Conservation (phyloP, 2,888 invertebrate genomes). For the Hypomecis atomaria region DNA sequence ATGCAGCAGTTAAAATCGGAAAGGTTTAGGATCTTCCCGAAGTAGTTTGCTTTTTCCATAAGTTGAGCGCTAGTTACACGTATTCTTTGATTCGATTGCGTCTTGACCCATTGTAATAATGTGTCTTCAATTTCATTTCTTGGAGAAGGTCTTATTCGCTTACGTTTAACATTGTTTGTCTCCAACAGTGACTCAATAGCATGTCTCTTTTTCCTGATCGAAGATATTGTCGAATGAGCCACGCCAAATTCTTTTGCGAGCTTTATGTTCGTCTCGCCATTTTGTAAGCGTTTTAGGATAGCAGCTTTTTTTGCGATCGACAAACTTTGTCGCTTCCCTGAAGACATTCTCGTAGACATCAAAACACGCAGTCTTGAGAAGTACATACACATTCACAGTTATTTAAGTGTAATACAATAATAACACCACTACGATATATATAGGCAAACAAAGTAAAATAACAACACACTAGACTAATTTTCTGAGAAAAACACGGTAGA, state of each 20-base stretch:
- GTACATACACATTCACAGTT: too few species aligned
- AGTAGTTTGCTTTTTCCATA: not conserved
- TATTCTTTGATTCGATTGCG: not conserved
- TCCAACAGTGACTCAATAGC: not conserved
- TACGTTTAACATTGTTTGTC: not conserved
- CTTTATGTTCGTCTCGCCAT: conserved; percentile 40
- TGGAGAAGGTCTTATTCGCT: not conserved
- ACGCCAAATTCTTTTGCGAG: conserved; percentile 46
- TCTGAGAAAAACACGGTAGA: not conserved
- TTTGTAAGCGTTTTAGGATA: conserved; percentile 43
- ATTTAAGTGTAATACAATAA: too few species aligned
- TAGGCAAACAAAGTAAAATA: too few species aligned
- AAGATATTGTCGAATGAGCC: conserved; percentile 45
- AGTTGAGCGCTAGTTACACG: not conserved
- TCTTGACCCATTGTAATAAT: not conserved
- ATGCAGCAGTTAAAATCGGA: conserved; percentile 1
- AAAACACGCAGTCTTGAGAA: too few species aligned
- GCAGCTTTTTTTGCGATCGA: conserved; percentile 32
- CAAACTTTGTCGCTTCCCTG: conserved; percentile 34
- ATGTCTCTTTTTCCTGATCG: conserved; percentile 31
- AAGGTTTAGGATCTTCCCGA: not conserved
- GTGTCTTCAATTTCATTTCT: conserved; percentile 1
- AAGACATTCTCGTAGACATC: not conserved
- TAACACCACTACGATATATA: not conserved
- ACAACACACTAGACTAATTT: not conserved